Base-by-base conservation (phyloP, 1,140 invertebrate genomes). In the Drosophila parvula region DNA sequence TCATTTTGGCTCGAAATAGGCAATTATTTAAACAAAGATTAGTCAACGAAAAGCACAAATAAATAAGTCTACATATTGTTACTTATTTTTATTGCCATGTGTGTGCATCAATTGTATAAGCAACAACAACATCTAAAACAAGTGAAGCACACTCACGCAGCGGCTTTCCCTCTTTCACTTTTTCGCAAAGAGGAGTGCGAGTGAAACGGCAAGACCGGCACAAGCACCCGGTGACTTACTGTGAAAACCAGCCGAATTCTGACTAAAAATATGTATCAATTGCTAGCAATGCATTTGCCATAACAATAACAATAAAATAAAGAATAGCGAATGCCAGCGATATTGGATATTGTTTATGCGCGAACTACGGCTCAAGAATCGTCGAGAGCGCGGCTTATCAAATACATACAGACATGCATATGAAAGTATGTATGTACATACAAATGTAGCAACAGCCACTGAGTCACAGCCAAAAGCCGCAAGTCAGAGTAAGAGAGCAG, bases 1-100 rank as follows among this genome's bases (percentile, higher is more conserved):
- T 79, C 79, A 84, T 48, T 79, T 79, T 70, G 50, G 67, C 61
- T 79, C 47, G 59, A 85, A 86, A 85, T 88, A 82, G 83, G 70
- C 75, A 86, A 82, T 82, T 86, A 73, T 88, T 88, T 82, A 79
- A 82, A 79, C 82, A 79, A 73, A 71, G 76, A 86, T 88, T 82
- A 88, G 82, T 82, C 79, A 88, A 82, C 56, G 40, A 77, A 77
- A 47, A 79, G 70, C 51, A 59, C 51, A 76, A 79, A 79, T 70
- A 79, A 86, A 74, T 73, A 86, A 65, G 57, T 81, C 68, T 63
- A 71, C 47, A 48, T 38, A 62, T 78, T 61, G 51, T 53, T 77
- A 68, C 64, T 64, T 78, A 76, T 44, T 27, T 36, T 55, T 68
- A 77, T 85, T 38, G 43, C 55, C 78, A 78, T 84, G 53, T 84